Conservation (phyloP, 2,888 invertebrate genomes). For the Lithosia quadra region DNA sequence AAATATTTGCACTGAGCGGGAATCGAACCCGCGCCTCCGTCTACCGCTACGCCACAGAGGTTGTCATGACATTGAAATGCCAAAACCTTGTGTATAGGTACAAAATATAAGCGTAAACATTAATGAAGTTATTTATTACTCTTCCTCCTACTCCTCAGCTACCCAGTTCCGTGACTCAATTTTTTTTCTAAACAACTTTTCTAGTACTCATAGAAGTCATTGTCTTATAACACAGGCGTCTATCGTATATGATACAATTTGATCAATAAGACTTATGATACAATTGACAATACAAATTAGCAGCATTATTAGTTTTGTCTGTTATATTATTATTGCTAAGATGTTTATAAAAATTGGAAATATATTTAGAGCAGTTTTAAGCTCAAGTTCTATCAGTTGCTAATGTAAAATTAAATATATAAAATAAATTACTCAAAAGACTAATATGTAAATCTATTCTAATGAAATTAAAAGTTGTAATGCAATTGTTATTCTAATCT, state of each 20-base stretch:
- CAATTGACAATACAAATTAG: constrained; percentile 44
- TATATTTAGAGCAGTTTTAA: constrained; percentile 29
- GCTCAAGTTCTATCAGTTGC: constrained; percentile 33
- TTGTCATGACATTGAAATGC: too few species aligned
- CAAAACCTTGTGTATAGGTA: too few species aligned
- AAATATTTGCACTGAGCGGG: too few species aligned
- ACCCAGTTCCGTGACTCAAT: too few species aligned
- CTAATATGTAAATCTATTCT: constrained; percentile 45
- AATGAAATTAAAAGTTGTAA: constrained; percentile 16
- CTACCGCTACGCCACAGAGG: too few species aligned
- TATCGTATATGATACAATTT: not conserved
- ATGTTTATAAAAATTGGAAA: constrained; percentile 31
- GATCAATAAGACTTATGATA: constrained; percentile 37
- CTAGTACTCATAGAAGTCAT: too few species aligned
- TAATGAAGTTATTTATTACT: too few species aligned
- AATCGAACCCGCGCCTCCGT: too few species aligned
- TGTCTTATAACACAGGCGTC: not conserved
- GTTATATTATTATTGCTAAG: constrained; percentile 16
- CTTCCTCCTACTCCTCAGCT: too few species aligned
- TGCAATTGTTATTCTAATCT: not conserved
- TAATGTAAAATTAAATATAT: constrained; percentile 24
- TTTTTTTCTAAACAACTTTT: too few species aligned
- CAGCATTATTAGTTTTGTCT: constrained; percentile 22
- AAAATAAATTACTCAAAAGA: constrained; percentile 38
- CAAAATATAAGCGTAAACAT: too few species aligned